Evolutionary conservation across 2,888 invertebrate genomes (phyloP).

Genomic region (Phorcus lineatus): DNA sequence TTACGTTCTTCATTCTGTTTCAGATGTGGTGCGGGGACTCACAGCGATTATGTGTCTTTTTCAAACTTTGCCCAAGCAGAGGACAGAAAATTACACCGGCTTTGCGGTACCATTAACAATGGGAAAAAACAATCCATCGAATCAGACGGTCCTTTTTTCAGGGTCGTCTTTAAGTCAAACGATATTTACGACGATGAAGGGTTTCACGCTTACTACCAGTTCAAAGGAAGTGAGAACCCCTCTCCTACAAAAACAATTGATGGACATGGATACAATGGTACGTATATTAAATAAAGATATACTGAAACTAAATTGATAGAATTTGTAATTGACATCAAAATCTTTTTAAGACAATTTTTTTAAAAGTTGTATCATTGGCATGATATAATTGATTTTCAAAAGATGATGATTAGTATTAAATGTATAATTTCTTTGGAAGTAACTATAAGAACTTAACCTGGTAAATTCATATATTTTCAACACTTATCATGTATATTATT

Average conservation of each 20-base stretch:
- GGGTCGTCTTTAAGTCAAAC: constrained; percentile 95
- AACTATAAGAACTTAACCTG: too few species aligned
- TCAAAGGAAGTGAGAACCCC: constrained; percentile 78
- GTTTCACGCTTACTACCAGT: constrained; percentile 93
- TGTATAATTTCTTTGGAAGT: too few species aligned
- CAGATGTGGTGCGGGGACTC: constrained; percentile 92
- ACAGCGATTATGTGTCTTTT: constrained; percentile 97
- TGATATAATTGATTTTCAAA: too few species aligned
- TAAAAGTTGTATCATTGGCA: too few species aligned
- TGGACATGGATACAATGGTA: not conserved
- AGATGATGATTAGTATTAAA: too few species aligned
- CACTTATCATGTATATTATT: too few species aligned
- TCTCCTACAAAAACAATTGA: not conserved
- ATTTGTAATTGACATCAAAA: too few species aligned
- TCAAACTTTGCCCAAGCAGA: constrained; percentile 88
- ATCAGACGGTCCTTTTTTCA: constrained; percentile 94
- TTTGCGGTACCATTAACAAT: constrained; percentile 82
- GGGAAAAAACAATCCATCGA: constrained; percentile 77
- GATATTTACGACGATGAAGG: constrained; percentile 94
- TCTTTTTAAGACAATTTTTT: too few species aligned
- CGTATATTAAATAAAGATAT: not conserved
- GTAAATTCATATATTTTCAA: too few species aligned
- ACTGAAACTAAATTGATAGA: too few species aligned
- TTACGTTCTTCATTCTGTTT: too few species aligned
- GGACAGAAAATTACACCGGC: constrained; percentile 91